Evolutionary conservation across 1,140 invertebrate species (phyloP), one percentile per base, ranked within the genome.

Genomic region (Drosophila dunni): DNA sequence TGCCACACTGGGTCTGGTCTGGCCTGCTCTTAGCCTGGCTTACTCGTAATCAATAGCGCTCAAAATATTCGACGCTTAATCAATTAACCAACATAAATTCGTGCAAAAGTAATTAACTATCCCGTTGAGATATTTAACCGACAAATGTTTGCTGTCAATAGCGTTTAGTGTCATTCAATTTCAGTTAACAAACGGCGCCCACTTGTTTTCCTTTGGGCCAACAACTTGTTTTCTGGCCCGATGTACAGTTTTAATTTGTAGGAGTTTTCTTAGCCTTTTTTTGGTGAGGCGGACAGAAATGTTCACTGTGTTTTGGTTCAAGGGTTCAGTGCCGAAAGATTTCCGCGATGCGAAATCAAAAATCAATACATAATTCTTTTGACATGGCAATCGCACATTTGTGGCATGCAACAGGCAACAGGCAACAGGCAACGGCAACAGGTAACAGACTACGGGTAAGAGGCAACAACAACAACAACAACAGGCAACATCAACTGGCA

Each of bases 361-460:
- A 90, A 89, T 89, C 84, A 89, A 89, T 89, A 89, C 84, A 89
- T 90, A 90, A 90, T 89, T 89, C 75, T 90, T 89, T 89, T 89
- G 84, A 89, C 84, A 89, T 90, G 80, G 85, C 84, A 89, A 89
- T 89, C 84, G 84, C 84, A 90, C 85, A 89, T 89, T 89, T 89
- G 85, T 89, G 84, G 85, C 84, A 89, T 84, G 80, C 85, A 90
- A 80, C 83, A 72, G 33, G 63, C 70, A 64, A 68, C 56, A 58
- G 15, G 36, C 38, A 50, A 29, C 17, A 42, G 20, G 48, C 40
- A 44, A 46, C n/a, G 17, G 44, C 85, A 90, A 80, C 83, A 72
- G 33, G 63, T 64, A 64, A 68, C 56, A 58, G 15, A 15, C 38
- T 29, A 29, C 17, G 20, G 20, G 48, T 24, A 44, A 46, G 13